Conservation (phyloP, 2,113 vertebrate species). For the Mixornis gularis region DNA sequence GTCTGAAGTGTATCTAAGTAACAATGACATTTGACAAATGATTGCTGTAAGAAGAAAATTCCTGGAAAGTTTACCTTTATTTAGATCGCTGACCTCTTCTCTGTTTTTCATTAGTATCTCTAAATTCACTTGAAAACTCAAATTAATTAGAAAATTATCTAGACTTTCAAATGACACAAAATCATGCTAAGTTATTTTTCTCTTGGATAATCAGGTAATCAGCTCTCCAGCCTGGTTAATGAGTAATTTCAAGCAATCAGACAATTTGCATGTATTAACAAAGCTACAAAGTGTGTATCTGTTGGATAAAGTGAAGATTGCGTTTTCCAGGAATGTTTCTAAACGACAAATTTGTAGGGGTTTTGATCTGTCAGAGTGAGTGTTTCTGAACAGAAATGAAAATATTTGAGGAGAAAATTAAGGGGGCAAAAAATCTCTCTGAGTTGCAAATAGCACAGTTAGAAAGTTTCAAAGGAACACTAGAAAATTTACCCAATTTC, state of each 20-base stretch:
- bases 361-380: not conserved
- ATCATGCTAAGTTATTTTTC: constrained; percentile 37
- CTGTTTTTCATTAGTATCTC: not conserved
- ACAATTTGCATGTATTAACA: constrained; percentile 41
- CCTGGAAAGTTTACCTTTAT: not conserved
- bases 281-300: constrained; percentile 33
- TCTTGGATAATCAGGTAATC: constrained; percentile 52
- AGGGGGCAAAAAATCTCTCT: not conserved
- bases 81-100: not conserved
- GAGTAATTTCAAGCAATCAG: constrained; percentile 33
- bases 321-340: not conserved
- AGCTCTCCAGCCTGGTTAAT: constrained; percentile 33
- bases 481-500: not conserved
- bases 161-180: constrained; percentile 45
- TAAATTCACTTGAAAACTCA: constrained; percentile 35
- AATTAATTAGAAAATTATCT: constrained; percentile 54
- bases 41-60: constrained; percentile 16
- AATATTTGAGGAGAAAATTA: not conserved
- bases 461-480: not conserved
- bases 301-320: constrained; percentile 11
- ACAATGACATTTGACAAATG: not conserved
- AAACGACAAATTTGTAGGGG: not conserved
- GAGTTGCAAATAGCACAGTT: not conserved
- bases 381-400: not conserved
- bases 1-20: not conserved